Conservation (phyloP, 2,888 invertebrate species). For the Blomia tropicalis region DNA sequence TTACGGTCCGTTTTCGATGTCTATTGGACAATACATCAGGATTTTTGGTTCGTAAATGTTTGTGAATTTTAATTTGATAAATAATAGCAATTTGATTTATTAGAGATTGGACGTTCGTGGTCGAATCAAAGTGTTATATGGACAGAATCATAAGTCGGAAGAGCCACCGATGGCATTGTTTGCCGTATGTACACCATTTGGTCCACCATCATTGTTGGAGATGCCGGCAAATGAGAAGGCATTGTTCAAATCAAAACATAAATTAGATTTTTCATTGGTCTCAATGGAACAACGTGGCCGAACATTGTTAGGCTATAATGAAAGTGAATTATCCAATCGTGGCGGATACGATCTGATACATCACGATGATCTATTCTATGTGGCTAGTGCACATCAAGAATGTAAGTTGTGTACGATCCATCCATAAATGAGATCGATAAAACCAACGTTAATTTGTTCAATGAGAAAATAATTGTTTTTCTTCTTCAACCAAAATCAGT, state of each 20-base stretch:
- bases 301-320: slow-evolving; percentile 80
- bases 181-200: slow-evolving; percentile 96
- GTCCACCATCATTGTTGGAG: slow-evolving; percentile 88
- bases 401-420: slow-evolving; percentile 51
- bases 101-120: slow-evolving; percentile 96
- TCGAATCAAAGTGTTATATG: slow-evolving; percentile 82
- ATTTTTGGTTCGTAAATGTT: slow-evolving; percentile 66
- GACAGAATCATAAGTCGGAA: slow-evolving; percentile 83
- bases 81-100: neutral
- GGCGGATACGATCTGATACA: slow-evolving; percentile 97
- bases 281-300: slow-evolving; percentile 97
- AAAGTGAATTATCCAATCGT: slow-evolving; percentile 69
- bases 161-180: slow-evolving; percentile 86
- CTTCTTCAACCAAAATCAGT: too few relatives aligned
- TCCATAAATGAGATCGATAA: too few relatives aligned
- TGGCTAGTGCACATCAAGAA: slow-evolving; percentile 97
- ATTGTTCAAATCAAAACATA: slow-evolving; percentile 99
- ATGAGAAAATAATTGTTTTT: too few relatives aligned
- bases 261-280: slow-evolving; percentile 82
- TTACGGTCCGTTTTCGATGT: slow-evolving; percentile 96
- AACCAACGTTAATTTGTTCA: too few relatives aligned
- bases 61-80: neutral
- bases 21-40: slow-evolving; percentile 97
- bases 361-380: slow-evolving; percentile 90
- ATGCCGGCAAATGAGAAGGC: slow-evolving; percentile 87